Percentiles rank a stretch among this genome's conserved stretches.
These are phyloP conservation scores for Drosophila aff. DNA, from an alignment of 1,140 invertebrate genomes.

Conservation along the genomic window DNA sequence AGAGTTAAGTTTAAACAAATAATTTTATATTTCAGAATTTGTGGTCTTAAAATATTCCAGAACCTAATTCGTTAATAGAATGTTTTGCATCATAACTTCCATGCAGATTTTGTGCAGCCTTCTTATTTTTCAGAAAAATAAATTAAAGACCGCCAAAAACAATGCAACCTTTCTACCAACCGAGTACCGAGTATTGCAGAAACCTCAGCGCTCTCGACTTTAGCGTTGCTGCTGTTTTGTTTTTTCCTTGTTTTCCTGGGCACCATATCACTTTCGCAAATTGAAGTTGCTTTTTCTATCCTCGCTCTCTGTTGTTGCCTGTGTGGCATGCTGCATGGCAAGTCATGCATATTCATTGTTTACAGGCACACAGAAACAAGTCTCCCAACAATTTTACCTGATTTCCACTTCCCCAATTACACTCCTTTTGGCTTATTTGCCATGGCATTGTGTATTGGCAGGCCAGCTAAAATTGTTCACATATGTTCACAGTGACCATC, in stretches of 20 bases:
- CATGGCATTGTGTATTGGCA: conserved; percentile 2
- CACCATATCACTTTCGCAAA: conserved; percentile 72
- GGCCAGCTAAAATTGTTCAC: conserved; percentile 19
- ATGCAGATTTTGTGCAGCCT: neutral
- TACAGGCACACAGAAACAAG: conserved; percentile 54
- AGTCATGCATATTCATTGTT: conserved; percentile 79
- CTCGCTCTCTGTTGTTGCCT: conserved; percentile 46
- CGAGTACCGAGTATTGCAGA: neutral
- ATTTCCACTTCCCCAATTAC: conserved; percentile 53
- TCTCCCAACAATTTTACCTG: conserved; percentile 56
- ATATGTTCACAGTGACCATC: conserved; percentile 30
- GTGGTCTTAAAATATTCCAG: neutral
- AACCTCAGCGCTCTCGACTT: neutral
- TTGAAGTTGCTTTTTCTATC: conserved; percentile 62
- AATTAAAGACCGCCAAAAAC: neutral
- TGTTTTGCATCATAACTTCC: neutral
- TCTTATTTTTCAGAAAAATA: neutral
- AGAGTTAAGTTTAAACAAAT: neutral
- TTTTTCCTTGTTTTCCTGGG: conserved; percentile 20
- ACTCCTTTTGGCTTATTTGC: conserved; percentile 9
- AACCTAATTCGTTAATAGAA: neutral
- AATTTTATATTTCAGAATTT: neutral
- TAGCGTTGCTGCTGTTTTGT: neutral
- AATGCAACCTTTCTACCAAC: neutral
- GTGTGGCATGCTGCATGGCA: conserved; percentile 63